Evolutionary conservation across 2,888 invertebrate genomes (phyloP), one percentile per base, ranked within the genome.

Genomic region (Erpobdella octoculata): DNA sequence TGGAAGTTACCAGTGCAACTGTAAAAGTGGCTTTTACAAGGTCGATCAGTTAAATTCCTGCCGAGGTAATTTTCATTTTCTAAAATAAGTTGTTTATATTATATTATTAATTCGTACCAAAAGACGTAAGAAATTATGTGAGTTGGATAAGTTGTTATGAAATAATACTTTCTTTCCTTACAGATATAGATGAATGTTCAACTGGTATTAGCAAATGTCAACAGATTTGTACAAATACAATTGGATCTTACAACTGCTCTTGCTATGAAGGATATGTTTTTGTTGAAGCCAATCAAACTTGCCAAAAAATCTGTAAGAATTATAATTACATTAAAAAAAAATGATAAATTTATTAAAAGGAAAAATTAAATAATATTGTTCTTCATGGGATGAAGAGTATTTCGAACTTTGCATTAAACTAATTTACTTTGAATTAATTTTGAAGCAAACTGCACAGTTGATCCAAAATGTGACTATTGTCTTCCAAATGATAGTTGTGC

Each of bases 111-210:
- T n/a, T n/a, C n/a, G n/a, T n/a, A n/a, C n/a, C n/a, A n/a, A n/a
- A n/a, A n/a, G n/a, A n/a, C n/a, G n/a, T n/a, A n/a, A n/a, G n/a
- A n/a, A n/a, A n/a, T n/a, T n/a, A n/a, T n/a, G n/a, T n/a, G n/a
- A n/a, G n/a, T n/a, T n/a, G n/a, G n/a, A n/a, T n/a, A n/a, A n/a
- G n/a, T n/a, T n/a, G n/a, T n/a, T n/a, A n/a, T n/a, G n/a, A n/a
- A n/a, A n/a, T n/a, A n/a, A n/a, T n/a, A n/a, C n/a, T n/a, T n/a
- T n/a, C n/a, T n/a, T n/a, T n/a, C n/a, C n/a, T n/a, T n/a, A 12
- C 65, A 71, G 71, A 71, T 53, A 41, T 71, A 21, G 71, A 71
- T 53, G 71, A 71, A 36, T 71, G 71, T 53, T 38, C 36, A 0
- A 12, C 21, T 18, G 41, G 37, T 2, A 48, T 28, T 0, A 35